A percentile compares a stretch with the other conserved stretches of the same genome.
Evolutionary conservation across 2,888 invertebrate species (phyloP).

Genomic region (Pantelozetes paolii): DNA sequence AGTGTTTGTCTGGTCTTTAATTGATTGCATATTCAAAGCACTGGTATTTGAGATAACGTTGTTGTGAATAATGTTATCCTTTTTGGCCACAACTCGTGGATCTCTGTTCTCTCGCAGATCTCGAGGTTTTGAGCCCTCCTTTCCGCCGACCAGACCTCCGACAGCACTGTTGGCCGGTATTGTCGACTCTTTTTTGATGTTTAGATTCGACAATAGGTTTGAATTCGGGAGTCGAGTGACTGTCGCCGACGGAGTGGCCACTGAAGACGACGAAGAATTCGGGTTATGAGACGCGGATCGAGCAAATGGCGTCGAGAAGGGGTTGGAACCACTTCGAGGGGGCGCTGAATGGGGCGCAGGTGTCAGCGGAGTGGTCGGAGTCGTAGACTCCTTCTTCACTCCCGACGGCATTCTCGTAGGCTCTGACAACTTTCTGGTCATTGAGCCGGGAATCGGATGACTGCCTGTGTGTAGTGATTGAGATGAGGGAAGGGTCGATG

Average conservation of each 20-base stretch:
- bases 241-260: not conserved
- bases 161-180: conserved; percentile 1
- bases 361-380: conserved; percentile 43
- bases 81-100: conserved; percentile 17
- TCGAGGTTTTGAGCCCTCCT: not conserved
- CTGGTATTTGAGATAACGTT: conserved; percentile 4
- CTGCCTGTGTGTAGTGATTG: conserved; percentile 18
- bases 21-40: conserved; percentile 17
- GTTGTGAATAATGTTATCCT: conserved; percentile 16
- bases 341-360: conserved; percentile 38
- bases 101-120: conserved; percentile 25
- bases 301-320: conserved; percentile 22
- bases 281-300: conserved; percentile 35
- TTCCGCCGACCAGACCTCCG: not conserved
- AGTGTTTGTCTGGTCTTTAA: conserved; percentile 11
- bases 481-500: not conserved
- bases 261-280: conserved; percentile 48
- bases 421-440: conserved; percentile 42
- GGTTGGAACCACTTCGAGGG: conserved; percentile 25
- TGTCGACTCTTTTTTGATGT: conserved; percentile 24
- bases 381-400: conserved; percentile 40
- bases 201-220: conserved; percentile 14
- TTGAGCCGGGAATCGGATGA: conserved; percentile 37
- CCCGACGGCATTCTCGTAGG: conserved; percentile 34
- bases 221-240: conserved; percentile 26